phyloP scores from a whole-genome alignment of 2,113 vertebrate species.

The Raja brachyura region DNA sequence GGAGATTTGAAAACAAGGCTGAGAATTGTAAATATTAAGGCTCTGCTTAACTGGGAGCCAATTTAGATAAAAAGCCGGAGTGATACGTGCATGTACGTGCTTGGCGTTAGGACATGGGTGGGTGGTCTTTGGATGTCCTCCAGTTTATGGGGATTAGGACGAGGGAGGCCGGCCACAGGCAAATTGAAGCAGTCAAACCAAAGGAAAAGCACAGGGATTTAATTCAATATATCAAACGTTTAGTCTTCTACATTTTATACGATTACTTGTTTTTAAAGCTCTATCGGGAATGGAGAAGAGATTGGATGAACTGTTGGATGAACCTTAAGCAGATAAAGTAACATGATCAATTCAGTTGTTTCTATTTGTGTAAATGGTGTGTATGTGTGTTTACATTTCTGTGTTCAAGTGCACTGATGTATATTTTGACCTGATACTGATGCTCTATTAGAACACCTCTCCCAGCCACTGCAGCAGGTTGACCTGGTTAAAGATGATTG shows the following conservation, averaged over 20 bases:
- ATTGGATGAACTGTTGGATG: background rate
- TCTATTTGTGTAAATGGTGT: conserved; percentile 2
- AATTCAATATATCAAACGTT: background rate
- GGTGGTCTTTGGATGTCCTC: too few species aligned
- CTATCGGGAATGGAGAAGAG: background rate
- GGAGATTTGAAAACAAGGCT: background rate
- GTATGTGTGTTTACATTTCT: too few species aligned
- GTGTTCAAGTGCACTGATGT: too few species aligned
- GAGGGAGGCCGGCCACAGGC: too few species aligned
- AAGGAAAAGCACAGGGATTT: too few species aligned
- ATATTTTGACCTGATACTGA: background rate
- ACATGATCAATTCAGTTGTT: background rate
- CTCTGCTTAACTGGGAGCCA: background rate
- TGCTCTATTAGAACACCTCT: background rate
- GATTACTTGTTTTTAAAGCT: background rate
- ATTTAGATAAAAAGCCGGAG: background rate
- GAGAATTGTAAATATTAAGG: background rate
- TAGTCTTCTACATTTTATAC: background rate
- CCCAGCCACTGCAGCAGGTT: background rate
- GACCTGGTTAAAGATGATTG: conserved; percentile 21
- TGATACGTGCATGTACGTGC: too few species aligned
- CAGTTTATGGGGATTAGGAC: too few species aligned
- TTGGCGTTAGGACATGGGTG: too few species aligned
- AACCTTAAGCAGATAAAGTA: background rate
- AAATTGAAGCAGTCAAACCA: too few species aligned